A percentile compares a stretch with the other conserved stretches of the same genome.
These are phyloP conservation scores for Oryzias celebensis DNA, from an alignment of 2,113 vertebrate species.

Conservation along the genomic window DNA sequence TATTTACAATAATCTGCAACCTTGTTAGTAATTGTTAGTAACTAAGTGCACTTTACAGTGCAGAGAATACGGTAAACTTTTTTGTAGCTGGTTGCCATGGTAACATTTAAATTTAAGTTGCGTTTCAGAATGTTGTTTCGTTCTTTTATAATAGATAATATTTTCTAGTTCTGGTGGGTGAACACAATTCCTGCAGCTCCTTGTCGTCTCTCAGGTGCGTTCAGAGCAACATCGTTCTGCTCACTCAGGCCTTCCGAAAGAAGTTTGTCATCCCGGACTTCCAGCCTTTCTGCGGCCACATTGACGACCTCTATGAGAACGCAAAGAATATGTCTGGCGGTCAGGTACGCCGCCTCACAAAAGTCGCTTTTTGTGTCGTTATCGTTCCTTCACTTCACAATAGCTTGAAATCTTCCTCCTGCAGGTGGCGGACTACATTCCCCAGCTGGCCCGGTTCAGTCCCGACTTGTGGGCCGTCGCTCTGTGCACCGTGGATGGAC, in stretches of 20 bases:
- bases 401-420: neutral
- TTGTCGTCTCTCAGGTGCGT: slow-evolving; percentile 84
- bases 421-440: slow-evolving; percentile 98
- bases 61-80: too few species aligned
- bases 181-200: neutral
- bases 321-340: slow-evolving; percentile 92
- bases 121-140: too few species aligned
- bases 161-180: neutral
- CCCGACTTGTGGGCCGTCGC: slow-evolving; percentile 96
- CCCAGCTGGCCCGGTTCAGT: slow-evolving; percentile 96
- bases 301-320: slow-evolving; percentile 89
- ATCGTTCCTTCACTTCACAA: neutral
- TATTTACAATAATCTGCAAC: too few species aligned
- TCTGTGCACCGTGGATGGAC: slow-evolving; percentile 96
- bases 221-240: slow-evolving; percentile 97
- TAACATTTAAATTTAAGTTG: too few species aligned
- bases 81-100: too few species aligned
- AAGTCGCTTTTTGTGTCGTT: too few species aligned
- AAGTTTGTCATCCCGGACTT: slow-evolving; percentile 99
- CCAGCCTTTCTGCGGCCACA: slow-evolving; percentile 91
- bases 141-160: too few species aligned
- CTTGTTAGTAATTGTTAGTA: too few species aligned
- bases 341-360: slow-evolving; percentile 74
- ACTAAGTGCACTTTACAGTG: too few species aligned
- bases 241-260: slow-evolving; percentile 97